Evolutionary conservation across 2,113 vertebrate species (phyloP).

Genomic region (Plecturocebus donacophilus): DNA sequence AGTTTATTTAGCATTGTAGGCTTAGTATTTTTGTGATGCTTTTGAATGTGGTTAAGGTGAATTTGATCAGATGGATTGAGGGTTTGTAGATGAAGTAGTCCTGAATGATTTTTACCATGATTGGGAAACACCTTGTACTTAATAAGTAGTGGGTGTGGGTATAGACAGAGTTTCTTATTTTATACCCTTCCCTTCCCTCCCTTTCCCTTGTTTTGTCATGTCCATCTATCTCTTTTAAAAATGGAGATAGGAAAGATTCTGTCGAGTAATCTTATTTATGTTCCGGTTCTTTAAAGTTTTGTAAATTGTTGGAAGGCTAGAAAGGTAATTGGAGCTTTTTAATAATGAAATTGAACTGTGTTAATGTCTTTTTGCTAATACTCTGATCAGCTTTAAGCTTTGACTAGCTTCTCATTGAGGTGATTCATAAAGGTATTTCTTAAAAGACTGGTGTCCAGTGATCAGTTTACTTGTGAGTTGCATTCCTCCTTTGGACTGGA

Average conservation of each 20-base stretch:
- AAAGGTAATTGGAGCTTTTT: background rate
- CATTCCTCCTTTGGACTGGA: background rate
- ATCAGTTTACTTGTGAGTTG: constrained; percentile 17
- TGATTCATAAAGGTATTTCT: background rate
- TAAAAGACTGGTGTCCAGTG: background rate
- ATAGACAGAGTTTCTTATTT: background rate
- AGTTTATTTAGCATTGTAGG: background rate
- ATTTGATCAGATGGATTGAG: background rate
- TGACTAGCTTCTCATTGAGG: background rate
- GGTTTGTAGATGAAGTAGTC: background rate
- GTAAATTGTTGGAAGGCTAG: background rate
- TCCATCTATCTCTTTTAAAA: background rate
- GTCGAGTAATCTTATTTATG: background rate
- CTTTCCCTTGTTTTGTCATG: background rate
- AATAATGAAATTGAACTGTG: constrained; percentile 15
- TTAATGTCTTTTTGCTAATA: background rate
- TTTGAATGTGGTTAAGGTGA: background rate
- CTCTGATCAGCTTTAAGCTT: background rate
- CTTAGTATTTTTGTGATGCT: background rate
- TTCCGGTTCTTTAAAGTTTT: constrained; percentile 25
- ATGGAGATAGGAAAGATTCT: background rate
- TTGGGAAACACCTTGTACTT: background rate
- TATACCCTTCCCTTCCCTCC: background rate
- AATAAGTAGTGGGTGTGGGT: background rate
- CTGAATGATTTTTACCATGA: background rate